A percentile compares a stretch with the other conserved stretches of the same genome.
These are phyloP conservation scores for Bos indicus DNA, from an alignment of 2,113 vertebrate species.

Conservation along the genomic window DNA sequence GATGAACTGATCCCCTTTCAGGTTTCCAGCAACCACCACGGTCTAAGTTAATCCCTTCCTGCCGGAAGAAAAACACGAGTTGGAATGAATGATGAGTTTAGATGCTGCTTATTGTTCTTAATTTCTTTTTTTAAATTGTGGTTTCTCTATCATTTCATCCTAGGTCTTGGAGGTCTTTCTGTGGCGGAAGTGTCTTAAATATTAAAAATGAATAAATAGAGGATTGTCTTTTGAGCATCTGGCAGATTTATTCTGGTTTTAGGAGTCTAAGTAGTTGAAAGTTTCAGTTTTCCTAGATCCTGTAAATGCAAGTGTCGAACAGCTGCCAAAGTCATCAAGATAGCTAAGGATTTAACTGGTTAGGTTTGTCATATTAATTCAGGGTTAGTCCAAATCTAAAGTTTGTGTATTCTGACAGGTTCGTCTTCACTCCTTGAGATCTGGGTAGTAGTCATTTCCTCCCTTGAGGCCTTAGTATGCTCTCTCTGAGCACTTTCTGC, in stretches of 20 bases:
- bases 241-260: conserved; percentile 50
- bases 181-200: conserved; percentile 31
- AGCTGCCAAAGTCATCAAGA: conserved; percentile 28
- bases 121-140: conserved; percentile 29
- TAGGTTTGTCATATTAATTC: conserved; percentile 1
- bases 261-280: conserved; percentile 25
- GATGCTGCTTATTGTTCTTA: conserved; percentile 42
- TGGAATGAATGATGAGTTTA: conserved; percentile 50
- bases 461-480: not conserved
- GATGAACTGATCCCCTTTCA: not conserved
- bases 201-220: conserved; percentile 61
- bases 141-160: conserved; percentile 48
- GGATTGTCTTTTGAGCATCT: conserved; percentile 34
- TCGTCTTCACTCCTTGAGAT: not conserved
- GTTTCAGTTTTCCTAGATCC: conserved; percentile 33
- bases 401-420: not conserved
- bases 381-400: not conserved
- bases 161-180: conserved; percentile 24
- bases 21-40: not conserved
- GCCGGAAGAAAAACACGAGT: not conserved
- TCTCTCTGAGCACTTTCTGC: not conserved
- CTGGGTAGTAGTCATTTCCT: not conserved
- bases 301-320: conserved; percentile 28
- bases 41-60: conserved; percentile 33
- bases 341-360: not conserved